These are phyloP conservation scores for Drosophila guanche DNA, from an alignment of 1,140 invertebrate genomes.

Conservation along the genomic window DNA sequence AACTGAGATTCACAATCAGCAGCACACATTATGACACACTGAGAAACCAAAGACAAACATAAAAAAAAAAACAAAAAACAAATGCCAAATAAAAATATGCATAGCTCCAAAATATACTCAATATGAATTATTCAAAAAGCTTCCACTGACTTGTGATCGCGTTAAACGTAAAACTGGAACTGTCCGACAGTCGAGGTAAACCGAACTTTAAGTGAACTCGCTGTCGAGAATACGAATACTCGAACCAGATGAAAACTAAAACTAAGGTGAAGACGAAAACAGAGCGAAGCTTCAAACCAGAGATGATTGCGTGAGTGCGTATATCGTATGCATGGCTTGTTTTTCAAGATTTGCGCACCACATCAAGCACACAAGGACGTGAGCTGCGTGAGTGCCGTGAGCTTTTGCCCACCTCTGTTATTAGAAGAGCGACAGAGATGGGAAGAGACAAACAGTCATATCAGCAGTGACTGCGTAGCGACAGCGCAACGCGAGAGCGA, in stretches of 20 bases:
- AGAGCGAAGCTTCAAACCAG: neutral
- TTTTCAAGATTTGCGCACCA: too few species aligned
- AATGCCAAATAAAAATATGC: slow-evolving; percentile 5
- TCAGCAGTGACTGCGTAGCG: slow-evolving; percentile 1
- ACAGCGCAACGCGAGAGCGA: slow-evolving; percentile 34
- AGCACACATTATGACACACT: too few species aligned
- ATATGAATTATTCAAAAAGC: slow-evolving; percentile 23
- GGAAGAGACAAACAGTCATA: neutral
- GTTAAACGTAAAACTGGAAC: slow-evolving; percentile 73
- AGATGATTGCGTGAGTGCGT: too few species aligned
- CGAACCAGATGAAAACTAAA: slow-evolving; percentile 8
- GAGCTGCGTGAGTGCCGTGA: too few species aligned
- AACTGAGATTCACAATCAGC: too few species aligned
- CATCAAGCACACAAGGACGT: too few species aligned
- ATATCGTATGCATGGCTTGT: too few species aligned
- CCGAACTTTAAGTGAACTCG: slow-evolving; percentile 71
- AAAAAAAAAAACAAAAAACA: slow-evolving; percentile 42
- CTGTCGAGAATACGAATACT: slow-evolving; percentile 54
- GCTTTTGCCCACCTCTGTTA: too few species aligned
- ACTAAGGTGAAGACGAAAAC: slow-evolving; percentile 16
- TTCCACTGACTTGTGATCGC: slow-evolving; percentile 71
- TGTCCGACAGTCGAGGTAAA: slow-evolving; percentile 46
- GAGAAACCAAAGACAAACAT: neutral
- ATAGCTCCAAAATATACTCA: slow-evolving; percentile 6
- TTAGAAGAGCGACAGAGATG: slow-evolving; percentile 5